Percentiles rank a stretch among this genome's conserved stretches.
Evolutionary conservation across 2,888 invertebrate species (phyloP).

Genomic region (Epinotia brunnichana): DNA sequence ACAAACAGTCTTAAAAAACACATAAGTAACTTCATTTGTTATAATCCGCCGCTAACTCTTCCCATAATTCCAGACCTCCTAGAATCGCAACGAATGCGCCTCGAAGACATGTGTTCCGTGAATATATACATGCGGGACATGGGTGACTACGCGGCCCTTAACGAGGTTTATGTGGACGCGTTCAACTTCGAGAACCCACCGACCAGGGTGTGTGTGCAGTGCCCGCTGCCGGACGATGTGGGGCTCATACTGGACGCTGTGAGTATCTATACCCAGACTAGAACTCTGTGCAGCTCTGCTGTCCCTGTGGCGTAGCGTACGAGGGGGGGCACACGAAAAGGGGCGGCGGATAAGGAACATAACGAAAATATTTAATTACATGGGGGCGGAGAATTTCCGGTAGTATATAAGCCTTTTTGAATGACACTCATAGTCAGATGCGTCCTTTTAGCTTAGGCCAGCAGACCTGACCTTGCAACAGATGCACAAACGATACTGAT

Average conservation of each 20-base stretch:
- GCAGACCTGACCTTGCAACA: too few species aligned
- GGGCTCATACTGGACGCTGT: conserved; percentile 91
- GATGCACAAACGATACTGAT: too few species aligned
- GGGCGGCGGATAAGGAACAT: too few species aligned
- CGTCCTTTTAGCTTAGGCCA: too few species aligned
- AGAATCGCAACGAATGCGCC: conserved; percentile 74
- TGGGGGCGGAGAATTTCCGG: too few species aligned
- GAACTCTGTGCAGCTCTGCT: not conserved
- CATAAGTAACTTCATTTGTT: not conserved
- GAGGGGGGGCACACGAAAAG: too few species aligned
- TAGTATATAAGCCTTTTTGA: too few species aligned
- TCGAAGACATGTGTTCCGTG: conserved; percentile 90
- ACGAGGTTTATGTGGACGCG: conserved; percentile 89
- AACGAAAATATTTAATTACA: too few species aligned
- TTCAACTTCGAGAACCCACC: conserved; percentile 92
- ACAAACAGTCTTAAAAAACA: too few species aligned
- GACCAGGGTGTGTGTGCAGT: conserved; percentile 92
- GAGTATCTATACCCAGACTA: conserved; percentile 54
- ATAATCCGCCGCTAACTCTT: conserved; percentile 8
- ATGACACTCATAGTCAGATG: too few species aligned
- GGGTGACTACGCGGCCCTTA: conserved; percentile 89
- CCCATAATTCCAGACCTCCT: conserved; percentile 76
- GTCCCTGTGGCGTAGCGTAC: too few species aligned
- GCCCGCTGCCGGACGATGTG: conserved; percentile 87
- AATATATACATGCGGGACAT: conserved; percentile 94